These are phyloP conservation scores for Nudaria mundana DNA, from an alignment of 2,888 invertebrate species.

Conservation along the genomic window DNA sequence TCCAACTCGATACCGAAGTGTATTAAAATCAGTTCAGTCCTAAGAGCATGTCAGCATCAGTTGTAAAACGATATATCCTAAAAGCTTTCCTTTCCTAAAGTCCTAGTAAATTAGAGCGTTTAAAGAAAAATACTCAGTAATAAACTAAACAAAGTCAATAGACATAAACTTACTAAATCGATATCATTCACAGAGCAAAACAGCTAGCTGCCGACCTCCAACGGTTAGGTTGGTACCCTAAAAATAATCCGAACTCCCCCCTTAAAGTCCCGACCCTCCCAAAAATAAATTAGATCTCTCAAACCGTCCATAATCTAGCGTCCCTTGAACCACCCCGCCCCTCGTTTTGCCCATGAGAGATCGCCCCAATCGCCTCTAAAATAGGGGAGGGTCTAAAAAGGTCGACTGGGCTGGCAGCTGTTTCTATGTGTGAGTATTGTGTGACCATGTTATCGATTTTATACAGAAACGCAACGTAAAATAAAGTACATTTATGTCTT, in stretches of 20 bases:
- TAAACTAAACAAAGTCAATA: neutral
- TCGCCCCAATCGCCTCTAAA: slow-evolving; percentile 45
- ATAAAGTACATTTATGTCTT: neutral
- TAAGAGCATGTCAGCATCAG: no score
- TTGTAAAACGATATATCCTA: no score
- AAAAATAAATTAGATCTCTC: slow-evolving; percentile 64
- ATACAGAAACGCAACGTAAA: slow-evolving; percentile 7
- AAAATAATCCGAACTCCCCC: slow-evolving; percentile 34
- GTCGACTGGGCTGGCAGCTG: slow-evolving; percentile 45
- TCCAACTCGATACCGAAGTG: no score
- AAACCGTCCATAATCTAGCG: slow-evolving; percentile 47
- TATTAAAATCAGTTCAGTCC: no score
- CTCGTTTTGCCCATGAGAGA: slow-evolving; percentile 60
- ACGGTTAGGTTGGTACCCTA: slow-evolving; percentile 31
- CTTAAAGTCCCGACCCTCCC: slow-evolving; percentile 46
- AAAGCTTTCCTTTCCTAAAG: no score
- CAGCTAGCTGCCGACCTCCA: slow-evolving; percentile 12
- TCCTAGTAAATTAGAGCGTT: no score
- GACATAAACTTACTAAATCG: slow-evolving; percentile 6
- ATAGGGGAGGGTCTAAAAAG: slow-evolving; percentile 58
- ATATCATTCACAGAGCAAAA: slow-evolving; percentile 5
- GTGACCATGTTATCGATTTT: slow-evolving; percentile 38
- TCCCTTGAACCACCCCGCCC: slow-evolving; percentile 47
- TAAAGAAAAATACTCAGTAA: no score
- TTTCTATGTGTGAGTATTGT: slow-evolving; percentile 33